Evolutionary conservation across 2,113 vertebrate species (phyloP).

Genomic region (Columbina picui): DNA sequence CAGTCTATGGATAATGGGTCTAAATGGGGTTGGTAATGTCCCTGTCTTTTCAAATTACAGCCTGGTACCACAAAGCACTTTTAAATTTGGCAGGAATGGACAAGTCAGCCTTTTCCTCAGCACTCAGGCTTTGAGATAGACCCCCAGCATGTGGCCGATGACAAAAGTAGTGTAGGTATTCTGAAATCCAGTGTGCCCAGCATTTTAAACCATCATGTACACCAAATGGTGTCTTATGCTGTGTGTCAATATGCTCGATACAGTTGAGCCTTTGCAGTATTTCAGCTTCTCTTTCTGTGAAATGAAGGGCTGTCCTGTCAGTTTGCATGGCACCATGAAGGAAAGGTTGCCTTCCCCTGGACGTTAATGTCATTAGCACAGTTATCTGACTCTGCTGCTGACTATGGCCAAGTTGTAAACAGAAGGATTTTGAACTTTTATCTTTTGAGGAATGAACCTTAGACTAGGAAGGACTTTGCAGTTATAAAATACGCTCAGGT

Average conservation of each 20-base stretch:
- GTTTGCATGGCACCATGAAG: neutral
- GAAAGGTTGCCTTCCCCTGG: neutral
- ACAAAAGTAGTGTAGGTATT: neutral
- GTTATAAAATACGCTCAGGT: neutral
- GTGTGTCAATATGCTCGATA: neutral
- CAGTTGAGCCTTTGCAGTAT: neutral
- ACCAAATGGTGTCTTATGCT: neutral
- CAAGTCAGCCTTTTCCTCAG: neutral
- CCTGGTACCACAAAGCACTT: neutral
- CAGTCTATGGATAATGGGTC: neutral
- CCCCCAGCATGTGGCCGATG: neutral
- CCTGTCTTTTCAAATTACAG: neutral
- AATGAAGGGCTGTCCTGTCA: neutral
- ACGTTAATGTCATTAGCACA: neutral
- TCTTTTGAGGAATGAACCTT: neutral
- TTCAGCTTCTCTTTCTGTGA: neutral
- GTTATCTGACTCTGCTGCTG: neutral
- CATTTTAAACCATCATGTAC: neutral
- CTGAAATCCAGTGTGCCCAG: neutral
- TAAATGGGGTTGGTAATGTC: neutral
- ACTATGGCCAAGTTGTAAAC: neutral
- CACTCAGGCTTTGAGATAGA: neutral
- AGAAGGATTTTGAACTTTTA: neutral
- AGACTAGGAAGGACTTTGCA: neutral
- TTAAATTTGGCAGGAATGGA: neutral